Conservation (phyloP, 2,888 invertebrate genomes). For the Pollenia angustigena region DNA sequence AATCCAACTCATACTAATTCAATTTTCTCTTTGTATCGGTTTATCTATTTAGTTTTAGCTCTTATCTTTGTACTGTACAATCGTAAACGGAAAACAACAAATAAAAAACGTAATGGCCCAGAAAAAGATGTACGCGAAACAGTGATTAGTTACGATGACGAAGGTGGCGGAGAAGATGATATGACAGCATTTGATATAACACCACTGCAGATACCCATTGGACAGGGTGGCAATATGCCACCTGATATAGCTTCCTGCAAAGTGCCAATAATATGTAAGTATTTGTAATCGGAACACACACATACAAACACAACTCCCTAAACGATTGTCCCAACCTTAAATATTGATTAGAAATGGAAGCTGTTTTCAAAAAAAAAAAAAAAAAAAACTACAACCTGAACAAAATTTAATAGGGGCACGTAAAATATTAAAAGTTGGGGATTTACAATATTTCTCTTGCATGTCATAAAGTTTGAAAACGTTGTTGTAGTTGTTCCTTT, state of each 20-base stretch:
- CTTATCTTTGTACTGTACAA: slow-evolving; percentile 98
- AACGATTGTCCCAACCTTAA: background rate
- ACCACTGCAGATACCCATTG: slow-evolving; percentile 97
- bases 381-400: background rate
- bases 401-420: slow-evolving; percentile 53
- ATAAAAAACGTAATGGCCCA: slow-evolving; percentile 96
- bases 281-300: slow-evolving; percentile 10
- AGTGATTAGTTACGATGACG: slow-evolving; percentile 99
- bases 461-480: slow-evolving; percentile 30
- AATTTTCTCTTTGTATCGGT: slow-evolving; percentile 1
- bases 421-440: slow-evolving; percentile 68
- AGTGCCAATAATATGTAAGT: slow-evolving; percentile 85
- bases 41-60: slow-evolving; percentile 89
- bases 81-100: slow-evolving; percentile 92
- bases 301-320: background rate
- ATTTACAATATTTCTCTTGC: slow-evolving; percentile 32
- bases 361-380: slow-evolving; percentile 10
- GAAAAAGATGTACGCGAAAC: slow-evolving; percentile 99
- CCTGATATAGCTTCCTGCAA: slow-evolving; percentile 93
- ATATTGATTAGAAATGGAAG: slow-evolving; percentile 16
- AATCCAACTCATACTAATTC: slow-evolving; percentile 5
- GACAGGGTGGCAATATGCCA: slow-evolving; percentile 90
- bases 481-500: background rate
- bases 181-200: slow-evolving; percentile 99
- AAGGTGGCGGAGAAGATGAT: slow-evolving; percentile 99